These are phyloP conservation scores for Bettongia penicillata DNA, from an alignment of 2,113 vertebrate species.

Conservation along the genomic window DNA sequence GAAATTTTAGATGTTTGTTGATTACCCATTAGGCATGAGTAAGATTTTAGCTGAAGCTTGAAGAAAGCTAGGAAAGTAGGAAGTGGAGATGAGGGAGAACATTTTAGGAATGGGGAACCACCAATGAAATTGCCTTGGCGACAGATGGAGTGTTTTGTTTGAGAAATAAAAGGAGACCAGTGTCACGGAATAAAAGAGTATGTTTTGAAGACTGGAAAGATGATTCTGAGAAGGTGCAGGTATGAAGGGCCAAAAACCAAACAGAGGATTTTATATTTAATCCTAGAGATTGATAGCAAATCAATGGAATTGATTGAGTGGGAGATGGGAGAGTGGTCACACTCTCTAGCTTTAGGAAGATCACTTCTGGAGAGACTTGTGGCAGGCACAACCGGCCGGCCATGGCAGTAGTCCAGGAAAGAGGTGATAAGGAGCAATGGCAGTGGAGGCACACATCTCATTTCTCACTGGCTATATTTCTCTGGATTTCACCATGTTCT, in stretches of 20 bases:
- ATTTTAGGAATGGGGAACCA: neutral
- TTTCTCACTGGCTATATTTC: neutral
- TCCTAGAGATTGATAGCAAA: neutral
- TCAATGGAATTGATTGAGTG: neutral
- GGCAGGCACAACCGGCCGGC: no score
- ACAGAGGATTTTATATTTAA: neutral
- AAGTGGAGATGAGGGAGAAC: neutral
- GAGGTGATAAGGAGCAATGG: neutral
- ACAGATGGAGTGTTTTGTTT: neutral
- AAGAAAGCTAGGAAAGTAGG: neutral
- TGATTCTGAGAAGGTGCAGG: neutral
- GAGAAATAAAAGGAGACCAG: neutral
- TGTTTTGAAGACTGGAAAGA: neutral
- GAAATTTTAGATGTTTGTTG: neutral
- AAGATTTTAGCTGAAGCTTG: neutral
- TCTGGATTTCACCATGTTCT: neutral
- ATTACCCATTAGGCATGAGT: neutral
- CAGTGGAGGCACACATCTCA: neutral
- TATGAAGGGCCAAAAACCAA: neutral
- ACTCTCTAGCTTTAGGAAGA: neutral
- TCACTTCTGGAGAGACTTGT: neutral
- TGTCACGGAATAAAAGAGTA: neutral
- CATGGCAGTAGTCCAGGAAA: neutral
- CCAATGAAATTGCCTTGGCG: neutral
- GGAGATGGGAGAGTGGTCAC: neutral